Conservation (phyloP, 2,888 invertebrate genomes). For the Drosophila subsilvestris region DNA sequence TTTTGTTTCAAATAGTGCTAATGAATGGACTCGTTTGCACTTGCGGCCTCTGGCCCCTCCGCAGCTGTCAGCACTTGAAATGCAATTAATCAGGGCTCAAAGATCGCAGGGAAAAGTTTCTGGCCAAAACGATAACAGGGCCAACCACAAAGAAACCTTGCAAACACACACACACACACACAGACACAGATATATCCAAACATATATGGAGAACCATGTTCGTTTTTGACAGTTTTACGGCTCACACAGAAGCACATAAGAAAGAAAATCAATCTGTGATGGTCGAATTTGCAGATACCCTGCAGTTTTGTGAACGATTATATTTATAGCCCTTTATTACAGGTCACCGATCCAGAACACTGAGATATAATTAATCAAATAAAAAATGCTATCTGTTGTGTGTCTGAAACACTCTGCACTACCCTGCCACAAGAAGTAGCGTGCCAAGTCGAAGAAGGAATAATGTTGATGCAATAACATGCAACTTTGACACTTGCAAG, state of each 20-base stretch:
- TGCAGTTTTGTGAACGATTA: not conserved
- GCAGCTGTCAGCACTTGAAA: constrained; percentile 60
- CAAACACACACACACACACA: constrained; percentile 15
- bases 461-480: constrained; percentile 76
- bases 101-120: constrained; percentile 53
- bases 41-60: constrained; percentile 22
- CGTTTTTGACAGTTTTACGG: not conserved
- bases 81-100: constrained; percentile 71
- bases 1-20: constrained; percentile 52
- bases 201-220: not conserved
- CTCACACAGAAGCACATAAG: not conserved
- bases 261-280: not conserved
- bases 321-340: not conserved
- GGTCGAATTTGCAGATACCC: not conserved
- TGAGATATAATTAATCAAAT: not conserved
- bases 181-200: constrained; percentile 8
- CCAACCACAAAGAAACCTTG: constrained; percentile 44
- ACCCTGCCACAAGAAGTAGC: not conserved
- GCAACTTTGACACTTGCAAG: constrained; percentile 70
- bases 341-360: no score
- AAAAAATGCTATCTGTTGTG: not conserved
- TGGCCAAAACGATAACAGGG: constrained; percentile 50
- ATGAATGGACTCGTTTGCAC: constrained; percentile 70
- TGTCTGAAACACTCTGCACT: not conserved
- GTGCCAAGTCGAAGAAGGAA: constrained; percentile 39